Evolutionary conservation across 2,113 vertebrate genomes (phyloP), one percentile per base, ranked within the genome.

Genomic region (Pseudorhombus dupliciocellatus): DNA sequence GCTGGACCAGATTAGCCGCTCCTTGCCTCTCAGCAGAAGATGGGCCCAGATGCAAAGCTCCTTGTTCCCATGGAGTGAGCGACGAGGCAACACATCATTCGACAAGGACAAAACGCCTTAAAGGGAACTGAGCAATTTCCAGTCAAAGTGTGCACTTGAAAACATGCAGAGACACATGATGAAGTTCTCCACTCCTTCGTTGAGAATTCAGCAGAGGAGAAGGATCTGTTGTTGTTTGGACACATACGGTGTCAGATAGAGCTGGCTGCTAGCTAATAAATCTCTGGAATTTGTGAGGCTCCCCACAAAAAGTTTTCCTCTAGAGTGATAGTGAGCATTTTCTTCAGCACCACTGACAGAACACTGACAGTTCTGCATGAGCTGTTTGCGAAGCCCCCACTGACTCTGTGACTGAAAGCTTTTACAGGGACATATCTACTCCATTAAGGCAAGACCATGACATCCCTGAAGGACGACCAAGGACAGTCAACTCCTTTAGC

Each of bases 361-460:
- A 73, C 48, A 62, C 55, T 68, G 75, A 74, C 66, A 67, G 83
- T 83, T 77, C 73, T 82, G 70, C 86, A 77, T 85, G 81, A 85
- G 58, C 70, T 86, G 76, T 88, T 88, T 81, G 66, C 70, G 76
- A 78, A 76, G 62, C 70, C 79, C 28, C 31, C 74, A 88, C 64
- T 84, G 70, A 76, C 84, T 88, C 79, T 79, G 61, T 61, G 84
- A 85, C 88, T 70, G 65, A 87, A 88, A 90, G 89, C 88, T 91
- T 91, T 91, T 89, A 89, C 75, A 73, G 81, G 70, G 76, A 89
- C 81, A 90, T 60, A 81, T 85, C 75, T 56, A 71, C 69, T 91
- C 87, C 88, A 88, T 92, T 91, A 91, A 88, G 74, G 66, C 81
- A 86, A 64, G 72, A 76, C 86, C 75, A 64, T 79, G 81, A 83